Evolutionary conservation across 2,888 invertebrate species (phyloP).

Genomic region (Acronicta alni): DNA sequence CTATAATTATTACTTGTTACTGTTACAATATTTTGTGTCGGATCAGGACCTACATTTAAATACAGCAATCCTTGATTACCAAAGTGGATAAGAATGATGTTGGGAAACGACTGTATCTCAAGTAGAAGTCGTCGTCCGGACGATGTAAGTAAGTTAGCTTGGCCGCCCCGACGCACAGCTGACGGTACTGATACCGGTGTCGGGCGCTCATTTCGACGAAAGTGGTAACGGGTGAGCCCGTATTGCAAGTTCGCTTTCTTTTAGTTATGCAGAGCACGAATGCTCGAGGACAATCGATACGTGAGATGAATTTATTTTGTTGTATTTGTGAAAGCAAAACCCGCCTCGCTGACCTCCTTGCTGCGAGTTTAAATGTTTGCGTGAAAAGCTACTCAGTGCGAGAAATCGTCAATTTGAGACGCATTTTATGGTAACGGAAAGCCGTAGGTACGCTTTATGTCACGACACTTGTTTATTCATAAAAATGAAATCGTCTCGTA

Average conservation of each 20-base stretch:
- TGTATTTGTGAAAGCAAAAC: constrained; percentile 89
- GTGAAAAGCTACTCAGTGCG: constrained; percentile 82
- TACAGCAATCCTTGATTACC: too few species aligned
- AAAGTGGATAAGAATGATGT: constrained; percentile 12
- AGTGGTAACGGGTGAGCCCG: constrained; percentile 76
- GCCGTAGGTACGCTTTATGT: constrained; percentile 58
- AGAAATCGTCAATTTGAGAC: constrained; percentile 84
- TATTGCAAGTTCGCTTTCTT: constrained; percentile 87
- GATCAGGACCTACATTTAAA: too few species aligned
- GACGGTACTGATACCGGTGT: constrained; percentile 34
- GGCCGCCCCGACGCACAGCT: constrained; percentile 35
- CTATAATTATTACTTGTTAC: too few species aligned
- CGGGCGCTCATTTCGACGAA: constrained; percentile 68
- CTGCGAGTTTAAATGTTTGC: constrained; percentile 79
- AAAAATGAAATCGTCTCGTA: constrained; percentile 46
- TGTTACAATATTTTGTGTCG: too few species aligned
- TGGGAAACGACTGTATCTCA: constrained; percentile 14
- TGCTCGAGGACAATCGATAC: constrained; percentile 88
- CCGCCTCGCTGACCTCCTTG: constrained; percentile 86
- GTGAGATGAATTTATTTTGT: constrained; percentile 89
- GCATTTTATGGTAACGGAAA: constrained; percentile 76
- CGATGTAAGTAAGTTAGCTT: constrained; percentile 16
- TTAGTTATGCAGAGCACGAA: constrained; percentile 85
- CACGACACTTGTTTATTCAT: constrained; percentile 51
- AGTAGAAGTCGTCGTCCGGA: constrained; percentile 33